Conservation (phyloP, 2,113 vertebrate genomes). For the Campylomormyrus tamandua region DNA sequence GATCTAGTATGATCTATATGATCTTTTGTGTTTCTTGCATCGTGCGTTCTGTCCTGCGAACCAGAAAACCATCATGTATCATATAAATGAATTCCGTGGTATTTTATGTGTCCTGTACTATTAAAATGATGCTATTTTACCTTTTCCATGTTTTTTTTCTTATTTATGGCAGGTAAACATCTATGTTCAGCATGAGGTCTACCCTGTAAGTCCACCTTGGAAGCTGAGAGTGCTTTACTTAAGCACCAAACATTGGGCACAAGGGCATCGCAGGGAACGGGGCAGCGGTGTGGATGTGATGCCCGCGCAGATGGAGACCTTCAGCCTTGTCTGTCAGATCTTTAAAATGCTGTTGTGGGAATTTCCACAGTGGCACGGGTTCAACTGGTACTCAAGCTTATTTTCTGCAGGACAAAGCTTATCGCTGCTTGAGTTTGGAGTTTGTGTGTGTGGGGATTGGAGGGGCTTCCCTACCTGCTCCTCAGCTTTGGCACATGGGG, state of each 20-base stretch:
- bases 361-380: background rate
- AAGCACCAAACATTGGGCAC: background rate
- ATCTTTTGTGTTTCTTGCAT: conserved; percentile 37
- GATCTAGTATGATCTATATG: too few relatives aligned
- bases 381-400: background rate
- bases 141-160: background rate
- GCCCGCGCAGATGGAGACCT: background rate
- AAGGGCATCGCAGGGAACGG: background rate
- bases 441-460: background rate
- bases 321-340: background rate
- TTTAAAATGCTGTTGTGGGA: background rate
- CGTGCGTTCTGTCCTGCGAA: background rate
- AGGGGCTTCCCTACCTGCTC: background rate
- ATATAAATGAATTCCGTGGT: background rate
- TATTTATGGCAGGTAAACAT: background rate
- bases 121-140: background rate
- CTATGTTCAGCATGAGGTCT: background rate
- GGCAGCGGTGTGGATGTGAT: background rate
- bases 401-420: background rate
- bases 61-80: background rate
- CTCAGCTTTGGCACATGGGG: background rate
- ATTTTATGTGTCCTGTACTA: background rate
- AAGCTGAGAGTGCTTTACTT: background rate
- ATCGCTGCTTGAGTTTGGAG: background rate
- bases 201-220: background rate